Percentiles rank a stretch among this genome's conserved stretches.
phyloP scores from a whole-genome alignment of 2,113 vertebrate species.

The Scatophagus argus region DNA sequence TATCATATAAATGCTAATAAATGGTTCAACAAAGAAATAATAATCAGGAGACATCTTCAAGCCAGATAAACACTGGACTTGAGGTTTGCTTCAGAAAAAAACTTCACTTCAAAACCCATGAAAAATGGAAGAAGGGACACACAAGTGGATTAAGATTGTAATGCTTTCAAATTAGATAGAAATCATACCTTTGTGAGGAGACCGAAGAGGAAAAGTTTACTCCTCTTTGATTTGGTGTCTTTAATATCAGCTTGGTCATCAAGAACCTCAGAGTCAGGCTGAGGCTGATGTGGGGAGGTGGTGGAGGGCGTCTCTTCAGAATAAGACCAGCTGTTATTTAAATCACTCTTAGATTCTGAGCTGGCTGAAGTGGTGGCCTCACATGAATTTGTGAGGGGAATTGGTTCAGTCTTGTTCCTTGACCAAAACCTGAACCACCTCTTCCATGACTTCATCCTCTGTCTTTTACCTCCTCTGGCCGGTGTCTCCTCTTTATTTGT shows the following conservation, averaged over 20 bases:
- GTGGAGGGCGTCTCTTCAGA: too few relatives aligned
- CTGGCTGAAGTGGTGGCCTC: too few relatives aligned
- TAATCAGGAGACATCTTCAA: neutral
- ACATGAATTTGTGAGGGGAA: too few relatives aligned
- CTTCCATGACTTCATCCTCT: too few relatives aligned
- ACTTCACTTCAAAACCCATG: neutral
- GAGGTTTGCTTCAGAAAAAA: neutral
- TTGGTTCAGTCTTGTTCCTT: too few relatives aligned
- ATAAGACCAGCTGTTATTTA: too few relatives aligned
- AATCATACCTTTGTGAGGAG: too few relatives aligned
- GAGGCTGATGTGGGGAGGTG: neutral
- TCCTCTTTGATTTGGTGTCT: neutral
- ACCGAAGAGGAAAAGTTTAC: too few relatives aligned
- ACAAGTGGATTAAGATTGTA: neutral
- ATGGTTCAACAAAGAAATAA: neutral
- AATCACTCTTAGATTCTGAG: too few relatives aligned
- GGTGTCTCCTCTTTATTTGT: too few relatives aligned
- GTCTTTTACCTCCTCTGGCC: too few relatives aligned
- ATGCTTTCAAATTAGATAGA: neutral
- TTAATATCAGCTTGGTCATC: neutral
- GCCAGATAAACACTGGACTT: neutral
- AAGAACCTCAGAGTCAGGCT: neutral
- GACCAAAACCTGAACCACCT: too few relatives aligned
- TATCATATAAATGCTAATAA: neutral
- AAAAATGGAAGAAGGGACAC: neutral